Evolutionary conservation across 2,113 vertebrate species (phyloP).

Genomic region (Triplophysa rosa): DNA sequence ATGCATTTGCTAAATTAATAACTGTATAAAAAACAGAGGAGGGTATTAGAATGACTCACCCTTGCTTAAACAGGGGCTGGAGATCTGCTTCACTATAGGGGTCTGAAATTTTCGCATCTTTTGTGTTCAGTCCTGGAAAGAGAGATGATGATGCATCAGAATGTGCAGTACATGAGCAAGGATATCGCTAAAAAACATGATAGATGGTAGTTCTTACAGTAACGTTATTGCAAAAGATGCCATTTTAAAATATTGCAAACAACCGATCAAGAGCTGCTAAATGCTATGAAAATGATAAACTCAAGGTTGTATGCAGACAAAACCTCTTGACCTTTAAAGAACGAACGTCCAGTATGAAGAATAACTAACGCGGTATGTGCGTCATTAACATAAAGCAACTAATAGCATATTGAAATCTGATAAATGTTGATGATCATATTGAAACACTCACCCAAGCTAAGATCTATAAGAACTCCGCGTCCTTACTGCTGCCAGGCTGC

Average conservation of each 20-base stretch:
- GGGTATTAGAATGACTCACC: slow-evolving; percentile 47
- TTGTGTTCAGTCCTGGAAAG: slow-evolving; percentile 38
- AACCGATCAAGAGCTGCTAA: too few relatives aligned
- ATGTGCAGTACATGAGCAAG: background rate
- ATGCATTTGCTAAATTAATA: background rate
- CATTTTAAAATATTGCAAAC: background rate
- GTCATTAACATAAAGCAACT: background rate
- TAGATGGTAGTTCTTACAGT: background rate
- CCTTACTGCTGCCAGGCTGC: slow-evolving; percentile 41
- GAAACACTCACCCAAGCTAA: background rate
- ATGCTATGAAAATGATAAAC: too few relatives aligned
- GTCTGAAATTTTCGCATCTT: slow-evolving; percentile 57
- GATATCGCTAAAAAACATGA: background rate
- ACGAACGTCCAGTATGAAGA: background rate
- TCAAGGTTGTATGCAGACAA: background rate
- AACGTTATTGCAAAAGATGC: background rate
- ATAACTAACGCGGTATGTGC: background rate
- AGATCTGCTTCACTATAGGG: slow-evolving; percentile 61
- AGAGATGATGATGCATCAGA: slow-evolving; percentile 20
- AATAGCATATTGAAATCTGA: background rate
- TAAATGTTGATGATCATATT: background rate
- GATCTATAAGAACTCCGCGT: background rate
- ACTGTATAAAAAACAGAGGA: background rate
- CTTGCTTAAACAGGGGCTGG: slow-evolving; percentile 60
- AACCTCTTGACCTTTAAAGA: background rate